Evolutionary conservation across 2,888 invertebrate genomes (phyloP), one percentile per base, ranked within the genome.

Genomic region (Scaptomyza tumidula): DNA sequence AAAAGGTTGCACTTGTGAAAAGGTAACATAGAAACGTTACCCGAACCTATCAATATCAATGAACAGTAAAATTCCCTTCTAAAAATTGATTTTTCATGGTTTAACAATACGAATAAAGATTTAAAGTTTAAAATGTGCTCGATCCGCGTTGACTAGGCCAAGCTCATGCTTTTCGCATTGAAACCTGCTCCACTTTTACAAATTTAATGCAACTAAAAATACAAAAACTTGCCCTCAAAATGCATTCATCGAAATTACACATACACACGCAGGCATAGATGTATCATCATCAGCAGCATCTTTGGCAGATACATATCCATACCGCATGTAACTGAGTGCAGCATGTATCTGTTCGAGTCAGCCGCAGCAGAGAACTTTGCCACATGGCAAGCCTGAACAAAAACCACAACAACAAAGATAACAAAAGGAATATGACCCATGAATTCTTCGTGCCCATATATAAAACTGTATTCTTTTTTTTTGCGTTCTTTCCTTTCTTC

Each of bases 341-440:
- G 69, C 72, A 65, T 78, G 73, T 80, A 81, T 78, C 79, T 80
- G 66, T 64, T 71, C 54, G 41, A 76, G 76, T 66, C 83, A 79
- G 68, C 75, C 64, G 67, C 71, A 58, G 73, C 43, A 46, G 35
- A 50, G 33, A 67, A 57, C 53, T 55, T 58, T 56, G 56, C 62
- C 55, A 49, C 66, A 66, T 71, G 50, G 71, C 57, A 46, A 66
- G 72, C 61, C 48, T 39, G 66, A 82, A 82, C 82, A 82, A 82
- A 81, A 61, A 76, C 67, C 53, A 27, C 70, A 80, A 59, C 70
- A 80, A 80, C 74, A 83, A 86, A 61, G 31, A 62, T 55, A 78
- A 82, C 80, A 83, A 86, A 82, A 74, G 84, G 59, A 76, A 70
- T 69, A 67, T 78, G 61, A 75, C 52, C 75, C 71, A 79, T 68